Conservation (phyloP, 2,113 vertebrate genomes). For the Scytalopus superciliaris region DNA sequence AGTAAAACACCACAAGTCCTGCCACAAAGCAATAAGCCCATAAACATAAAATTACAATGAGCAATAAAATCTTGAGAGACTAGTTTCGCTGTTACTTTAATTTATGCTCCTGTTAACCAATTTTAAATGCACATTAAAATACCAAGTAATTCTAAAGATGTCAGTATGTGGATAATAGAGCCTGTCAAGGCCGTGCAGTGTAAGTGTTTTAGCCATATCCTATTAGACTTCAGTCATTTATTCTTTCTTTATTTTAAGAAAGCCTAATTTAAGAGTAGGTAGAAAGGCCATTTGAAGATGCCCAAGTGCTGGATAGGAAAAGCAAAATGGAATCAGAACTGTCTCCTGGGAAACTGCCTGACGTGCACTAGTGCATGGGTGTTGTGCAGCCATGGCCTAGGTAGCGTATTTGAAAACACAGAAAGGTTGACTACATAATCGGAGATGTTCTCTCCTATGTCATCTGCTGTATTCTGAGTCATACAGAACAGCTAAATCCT, state of each 20-base stretch:
- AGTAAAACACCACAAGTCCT: not conserved
- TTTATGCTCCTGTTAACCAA: conserved; percentile 47
- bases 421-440: not conserved
- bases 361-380: not conserved
- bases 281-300: not conserved
- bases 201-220: not conserved
- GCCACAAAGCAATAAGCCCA: not conserved
- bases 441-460: not conserved
- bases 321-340: not conserved
- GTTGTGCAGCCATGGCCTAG: not conserved
- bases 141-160: conserved; percentile 20
- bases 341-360: not conserved
- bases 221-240: conserved; percentile 17
- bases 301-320: not conserved
- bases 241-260: conserved; percentile 1
- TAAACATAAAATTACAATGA: conserved; percentile 33
- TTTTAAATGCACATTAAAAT: conserved; percentile 55
- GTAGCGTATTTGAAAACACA: not conserved
- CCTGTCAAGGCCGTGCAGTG: not conserved
- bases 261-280: not conserved
- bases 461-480: not conserved
- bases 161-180: conserved; percentile 7
- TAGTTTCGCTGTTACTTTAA: conserved; percentile 39
- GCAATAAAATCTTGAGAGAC: conserved; percentile 27
- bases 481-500: not conserved